Evolutionary conservation across 2,113 vertebrate genomes (phyloP).

Genomic region (Erythrocercus mccallii): DNA sequence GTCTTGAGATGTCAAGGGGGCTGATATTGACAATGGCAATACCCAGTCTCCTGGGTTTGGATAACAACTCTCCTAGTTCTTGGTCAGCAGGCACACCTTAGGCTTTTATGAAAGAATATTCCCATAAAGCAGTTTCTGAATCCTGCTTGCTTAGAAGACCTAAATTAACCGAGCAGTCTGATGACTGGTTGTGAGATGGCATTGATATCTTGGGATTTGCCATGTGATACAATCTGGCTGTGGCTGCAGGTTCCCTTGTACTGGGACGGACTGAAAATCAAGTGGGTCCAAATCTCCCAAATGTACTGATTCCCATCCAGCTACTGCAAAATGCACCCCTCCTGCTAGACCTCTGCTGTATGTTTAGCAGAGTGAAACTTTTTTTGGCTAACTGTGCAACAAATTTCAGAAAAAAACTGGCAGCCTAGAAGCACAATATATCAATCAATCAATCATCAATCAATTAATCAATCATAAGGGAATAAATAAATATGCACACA

Average conservation of each 20-base stretch:
- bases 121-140: background rate
- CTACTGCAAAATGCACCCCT: background rate
- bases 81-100: background rate
- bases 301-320: background rate
- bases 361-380: background rate
- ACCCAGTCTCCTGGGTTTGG: fast-evolving
- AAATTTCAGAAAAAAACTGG: background rate
- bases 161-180: background rate
- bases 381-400: background rate
- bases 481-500: background rate
- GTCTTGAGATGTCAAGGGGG: background rate
- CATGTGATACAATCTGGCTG: fast-evolving
- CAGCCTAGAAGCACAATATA: background rate
- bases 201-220: background rate
- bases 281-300: background rate
- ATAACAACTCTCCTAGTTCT: background rate
- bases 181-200: background rate
- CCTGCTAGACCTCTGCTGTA: background rate
- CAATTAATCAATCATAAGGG: background rate
- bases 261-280: background rate
- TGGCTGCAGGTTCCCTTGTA: background rate
- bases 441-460: background rate
- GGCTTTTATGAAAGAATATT: background rate
- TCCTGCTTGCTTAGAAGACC: background rate
- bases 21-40: background rate